Base-by-base conservation (phyloP, 2,113 vertebrate genomes). In the Hemiprocne comata region DNA sequence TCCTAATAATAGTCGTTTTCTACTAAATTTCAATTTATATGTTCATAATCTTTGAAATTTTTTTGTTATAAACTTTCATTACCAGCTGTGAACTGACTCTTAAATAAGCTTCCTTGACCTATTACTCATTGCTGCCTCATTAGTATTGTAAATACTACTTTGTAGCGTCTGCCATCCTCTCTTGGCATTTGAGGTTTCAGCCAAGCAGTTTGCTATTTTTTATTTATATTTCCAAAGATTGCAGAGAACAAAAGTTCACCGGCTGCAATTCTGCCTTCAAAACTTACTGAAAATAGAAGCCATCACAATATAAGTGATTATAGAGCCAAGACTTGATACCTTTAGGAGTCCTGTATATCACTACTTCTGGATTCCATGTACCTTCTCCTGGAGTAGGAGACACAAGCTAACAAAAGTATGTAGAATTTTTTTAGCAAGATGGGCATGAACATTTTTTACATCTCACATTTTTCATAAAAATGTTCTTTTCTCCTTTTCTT, bases 121-220 rank as follows among this genome's bases (percentile, higher is more conserved):
- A 71, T 85, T 91, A 91, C 81, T 90, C 79, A 81, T 72, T 94
- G 72, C 51, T 85, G 57, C 75, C 69, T 95, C 89, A 86, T 95
- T 95, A 94, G 82, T 81, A 83, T 20, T 91, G 75, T 91, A 97
- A 96, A 95, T 73, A 93, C 42, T 91, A 19, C 44, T 74, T 77
- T 83, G 82, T 89, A 50, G 61, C 11, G 12, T 93, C 87, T 93
- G 53, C 82, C 55, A 71, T 85, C 34, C 60, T 92, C 42, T 42
- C 38, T 79, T 95, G 67, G 75, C 55, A 91, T 88, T 89, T 55
- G 42, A 88, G 82, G 15, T 50, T 78, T 95, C 78, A 93, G 65
- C 51, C 67, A 93, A 88, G 51, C 5, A 74, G 42, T 80, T 90
- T 87, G 42, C 25, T 67, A 40, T 48, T 91, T 95, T 87, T 89